Evolutionary conservation across 1,140 invertebrate genomes (phyloP), one percentile per base, ranked within the genome.

Genomic region (Asobara japonica): DNA sequence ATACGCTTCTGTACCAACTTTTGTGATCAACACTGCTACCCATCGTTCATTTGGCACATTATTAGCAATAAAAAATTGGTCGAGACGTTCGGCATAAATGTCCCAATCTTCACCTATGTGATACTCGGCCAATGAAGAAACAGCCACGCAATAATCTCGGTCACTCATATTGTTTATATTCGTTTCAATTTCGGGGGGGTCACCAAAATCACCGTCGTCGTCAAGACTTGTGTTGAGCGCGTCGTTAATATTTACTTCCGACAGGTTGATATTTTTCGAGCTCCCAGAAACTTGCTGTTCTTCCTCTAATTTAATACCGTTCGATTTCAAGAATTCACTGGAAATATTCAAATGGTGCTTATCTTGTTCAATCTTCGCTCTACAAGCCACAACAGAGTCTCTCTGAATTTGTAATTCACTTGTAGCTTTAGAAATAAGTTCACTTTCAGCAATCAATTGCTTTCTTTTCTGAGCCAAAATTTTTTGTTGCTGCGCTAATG

Each of bases 31-130:
- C 3, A 73, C 72, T 7, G 73, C 48, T 3, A 76, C 76, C 20
- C 74, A 69, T 30, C 74, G 60, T 3, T 71, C 45, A 0, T 76
- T 36, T 0, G 13, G 10, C 0, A 77, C 70, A 36, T 48, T 56
- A 64, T 79, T 79, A 11, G 75, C 75, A 6, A 76, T 31, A 41
- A 77, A 75, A 69, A 77, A 79, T n/a, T 77, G 78, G 18, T 71
- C 68, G 8, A 77, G 36, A 8, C 65, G 30, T 33, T 74, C 74
- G 20, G 71, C 25, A 13, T 77, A 79, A 5, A 77, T 25, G 0
- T 76, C 69, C 77, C 74, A 79, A 38, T 79, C 77, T 2, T 79
- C 71, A 8, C 65, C 41, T 7, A 73, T 38, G 30, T 67, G 31
- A 66, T 75, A 79, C 33, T 79, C 78, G 10, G 56, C 4, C 8